These are phyloP conservation scores for Gallinago undulata DNA, from an alignment of 2,113 vertebrate species.

Conservation along the genomic window DNA sequence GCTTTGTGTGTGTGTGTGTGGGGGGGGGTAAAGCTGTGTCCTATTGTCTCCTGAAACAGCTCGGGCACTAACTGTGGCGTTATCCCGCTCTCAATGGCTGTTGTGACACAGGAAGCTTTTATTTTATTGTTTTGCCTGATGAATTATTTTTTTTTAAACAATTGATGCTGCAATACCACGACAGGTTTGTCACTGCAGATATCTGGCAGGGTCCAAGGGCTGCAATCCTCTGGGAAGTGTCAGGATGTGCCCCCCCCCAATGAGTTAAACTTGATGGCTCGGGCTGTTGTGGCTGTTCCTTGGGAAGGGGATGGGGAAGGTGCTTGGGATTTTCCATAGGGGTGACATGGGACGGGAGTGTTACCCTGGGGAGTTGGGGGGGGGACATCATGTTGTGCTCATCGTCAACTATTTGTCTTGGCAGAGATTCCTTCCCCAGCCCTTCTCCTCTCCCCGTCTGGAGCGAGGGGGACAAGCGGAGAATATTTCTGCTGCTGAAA, in stretches of 20 bases:
- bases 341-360: background rate
- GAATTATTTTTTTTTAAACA: background rate
- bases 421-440: background rate
- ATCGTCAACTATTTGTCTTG: background rate
- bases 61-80: background rate
- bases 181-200: background rate
- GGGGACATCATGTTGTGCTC: background rate
- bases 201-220: background rate
- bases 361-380: background rate
- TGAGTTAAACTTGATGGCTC: background rate
- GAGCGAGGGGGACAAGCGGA: background rate
- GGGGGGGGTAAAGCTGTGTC: background rate
- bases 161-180: background rate
- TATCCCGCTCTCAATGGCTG: background rate
- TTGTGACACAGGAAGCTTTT: background rate
- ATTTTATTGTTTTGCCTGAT: background rate
- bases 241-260: background rate
- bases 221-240: background rate
- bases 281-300: background rate
- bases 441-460: background rate
- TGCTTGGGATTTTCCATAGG: background rate
- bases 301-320: background rate
- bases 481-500: slow-evolving; percentile 4
- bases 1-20: background rate
- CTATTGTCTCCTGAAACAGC: background rate